Base-by-base conservation (phyloP, 2,888 invertebrate species). In the Coelopa pilipes region DNA sequence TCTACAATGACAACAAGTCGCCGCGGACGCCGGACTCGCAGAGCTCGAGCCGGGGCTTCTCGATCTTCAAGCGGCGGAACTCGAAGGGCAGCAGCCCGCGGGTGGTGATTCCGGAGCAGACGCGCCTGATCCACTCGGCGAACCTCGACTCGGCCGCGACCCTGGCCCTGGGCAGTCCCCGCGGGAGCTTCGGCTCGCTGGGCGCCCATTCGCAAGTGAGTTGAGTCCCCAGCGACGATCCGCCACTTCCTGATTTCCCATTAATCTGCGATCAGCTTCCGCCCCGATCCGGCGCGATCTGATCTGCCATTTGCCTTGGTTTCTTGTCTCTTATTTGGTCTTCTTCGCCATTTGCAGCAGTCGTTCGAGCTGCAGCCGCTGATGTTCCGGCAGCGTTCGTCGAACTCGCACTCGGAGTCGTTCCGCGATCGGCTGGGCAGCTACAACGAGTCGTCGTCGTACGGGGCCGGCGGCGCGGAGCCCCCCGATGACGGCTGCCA, bases 401-500 rank as follows among this genome's bases (percentile, higher is more conserved):
- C 84, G 72, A 83, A 84, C 78, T 83, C 84, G 71, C 83, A 84
- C 65, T 81, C 84, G 76, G 87, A 86, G 73, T 78, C 82, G 73
- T 85, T 83, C 79, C 86, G 88, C 75, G 86, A 87, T 75, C 83
- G 88, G 74, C 81, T 88, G 72, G 85, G 86, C 74, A 87, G 87
- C 75, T 87, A 85, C 77, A 87, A 86, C 75, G 88, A 88, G 80
- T 82, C 87, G 55, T 79, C 84, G 55, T 74, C 77, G 21, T 78
- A 78, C 72, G 82, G 81, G 76, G 79, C 79, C 53, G 34, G 34
- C 19, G 79, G 73, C 47, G 75, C 77, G 46, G 84, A 87, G 45
- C 83, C 83, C 74, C 21, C 9, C n/a, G 87, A 87, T 79, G 88
- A 88, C 78, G 86, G 86, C 73, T 87, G 88, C 77, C 83, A 82